Conservation (phyloP, 2,113 vertebrate genomes). For the Dromaius novaehollandiae region DNA sequence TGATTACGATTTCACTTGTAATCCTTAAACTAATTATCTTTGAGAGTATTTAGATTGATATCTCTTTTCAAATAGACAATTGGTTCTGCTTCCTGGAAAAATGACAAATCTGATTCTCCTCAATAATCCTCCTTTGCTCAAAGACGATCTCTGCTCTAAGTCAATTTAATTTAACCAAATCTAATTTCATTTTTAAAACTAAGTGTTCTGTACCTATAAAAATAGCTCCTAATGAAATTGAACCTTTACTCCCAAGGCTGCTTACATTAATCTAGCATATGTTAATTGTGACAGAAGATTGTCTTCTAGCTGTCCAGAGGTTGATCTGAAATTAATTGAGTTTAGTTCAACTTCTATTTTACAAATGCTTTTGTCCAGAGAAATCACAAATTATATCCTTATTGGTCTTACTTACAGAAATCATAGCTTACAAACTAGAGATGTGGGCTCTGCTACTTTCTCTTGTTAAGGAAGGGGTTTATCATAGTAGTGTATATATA, state of each 20-base stretch:
- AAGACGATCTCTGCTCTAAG: neutral
- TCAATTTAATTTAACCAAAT: neutral
- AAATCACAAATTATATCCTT: neutral
- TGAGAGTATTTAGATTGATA: neutral
- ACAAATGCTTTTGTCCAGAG: neutral
- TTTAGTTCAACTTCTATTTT: neutral
- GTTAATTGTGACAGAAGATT: neutral
- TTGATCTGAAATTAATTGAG: neutral
- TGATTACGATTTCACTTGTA: neutral
- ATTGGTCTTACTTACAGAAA: neutral
- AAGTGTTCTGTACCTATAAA: neutral
- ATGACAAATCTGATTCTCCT: neutral
- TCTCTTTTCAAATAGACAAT: neutral
- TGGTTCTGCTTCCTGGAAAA: neutral
- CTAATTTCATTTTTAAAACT: neutral
- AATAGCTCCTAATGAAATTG: neutral
- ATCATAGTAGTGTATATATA: neutral
- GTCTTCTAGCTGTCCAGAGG: neutral
- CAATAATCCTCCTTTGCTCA: neutral
- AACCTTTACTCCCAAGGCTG: neutral
- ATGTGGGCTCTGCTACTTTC: neutral
- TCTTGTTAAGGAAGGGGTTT: neutral
- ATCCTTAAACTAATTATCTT: neutral
- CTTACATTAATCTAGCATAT: neutral
- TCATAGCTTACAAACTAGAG: neutral